These are phyloP conservation scores for Drosophila pandora DNA, from an alignment of 1,140 invertebrate genomes.

Conservation along the genomic window DNA sequence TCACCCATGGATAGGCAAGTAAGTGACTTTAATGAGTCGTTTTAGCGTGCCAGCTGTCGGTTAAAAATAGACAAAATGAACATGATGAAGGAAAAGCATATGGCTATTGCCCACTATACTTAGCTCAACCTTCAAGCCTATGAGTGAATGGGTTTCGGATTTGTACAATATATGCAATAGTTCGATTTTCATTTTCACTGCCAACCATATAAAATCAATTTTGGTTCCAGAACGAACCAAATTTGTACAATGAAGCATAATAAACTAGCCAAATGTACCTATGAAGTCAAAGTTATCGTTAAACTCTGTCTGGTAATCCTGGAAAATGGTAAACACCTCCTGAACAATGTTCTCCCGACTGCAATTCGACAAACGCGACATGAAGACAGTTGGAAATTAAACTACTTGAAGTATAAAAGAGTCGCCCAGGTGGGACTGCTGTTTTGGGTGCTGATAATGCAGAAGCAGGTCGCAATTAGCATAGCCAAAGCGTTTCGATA, in stretches of 20 bases:
- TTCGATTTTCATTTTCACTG: neutral
- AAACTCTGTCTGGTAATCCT: conserved; percentile 52
- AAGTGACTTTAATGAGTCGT: conserved; percentile 24
- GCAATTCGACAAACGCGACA: conserved; percentile 46
- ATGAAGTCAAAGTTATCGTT: conserved; percentile 74
- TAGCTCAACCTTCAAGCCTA: neutral
- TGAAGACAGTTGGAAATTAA: conserved; percentile 12
- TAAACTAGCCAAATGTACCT: conserved; percentile 35
- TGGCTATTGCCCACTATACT: neutral
- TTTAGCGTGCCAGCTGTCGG: conserved; percentile 40
- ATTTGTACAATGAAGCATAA: neutral
- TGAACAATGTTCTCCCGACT: conserved; percentile 62
- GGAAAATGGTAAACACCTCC: conserved; percentile 63
- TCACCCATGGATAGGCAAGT: neutral
- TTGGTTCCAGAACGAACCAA: too few relatives aligned
- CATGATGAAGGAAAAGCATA: neutral
- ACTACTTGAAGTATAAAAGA: conserved; percentile 7
- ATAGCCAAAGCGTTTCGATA: conserved; percentile 71
- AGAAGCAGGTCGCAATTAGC: conserved; percentile 58
- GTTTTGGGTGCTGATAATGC: conserved; percentile 3
- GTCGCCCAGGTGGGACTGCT: neutral
- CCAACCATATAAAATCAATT: neutral
- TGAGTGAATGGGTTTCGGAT: neutral
- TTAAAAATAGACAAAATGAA: conserved; percentile 41
- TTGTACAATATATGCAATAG: neutral